Base-by-base conservation (phyloP, 2,113 vertebrate genomes). In the Cheilinus undulatus region DNA sequence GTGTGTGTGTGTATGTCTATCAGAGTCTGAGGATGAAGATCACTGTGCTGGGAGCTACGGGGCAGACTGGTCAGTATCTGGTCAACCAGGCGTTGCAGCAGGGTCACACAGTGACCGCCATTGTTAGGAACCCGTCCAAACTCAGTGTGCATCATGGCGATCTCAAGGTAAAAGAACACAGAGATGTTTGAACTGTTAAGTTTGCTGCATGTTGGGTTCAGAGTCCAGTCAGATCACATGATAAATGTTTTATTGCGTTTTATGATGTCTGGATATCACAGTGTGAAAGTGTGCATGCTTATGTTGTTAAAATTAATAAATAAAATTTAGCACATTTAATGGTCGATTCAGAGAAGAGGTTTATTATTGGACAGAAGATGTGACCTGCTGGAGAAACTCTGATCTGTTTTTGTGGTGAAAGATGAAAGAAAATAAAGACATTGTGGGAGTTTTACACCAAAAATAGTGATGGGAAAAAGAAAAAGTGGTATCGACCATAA, bases 31-130 rank as follows among this genome's bases (percentile, higher is more conserved):
- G 63, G 65, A 95, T 95, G 94, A 95, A 87, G 88, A 86, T 95
- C 11, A 76, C 88, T 0, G 76, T 95, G 53, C 85, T 95, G 71
- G 94, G 95, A 63, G 95, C 93, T 61, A 94, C 93, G 3, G 94
- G 95, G 17, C 93, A 93, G 80, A 94, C 95, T 1, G 94, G 95
- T 2, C 93, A 89, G 76, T 72, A 82, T 46, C 69, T 95, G 70
- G 75, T 95, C 30, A 84, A 48, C 30, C 94, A 95, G 86, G 94
- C 94, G 0, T 84, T 95, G 51, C 79, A 92, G 61, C 90, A 94
- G 43, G 94, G 93, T 10, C 94, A 95, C 58, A 45, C 17, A 0
- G 93, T 95, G 81, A 95, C 90, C 0, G 94, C 94, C 8, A 48
- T 95, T 13, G 93, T 94, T 63, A 91, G 94, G 66, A 93, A 92